Conservation (phyloP, 2,797 vertebrate species). For the Cephalopachus bancanus region DNA sequence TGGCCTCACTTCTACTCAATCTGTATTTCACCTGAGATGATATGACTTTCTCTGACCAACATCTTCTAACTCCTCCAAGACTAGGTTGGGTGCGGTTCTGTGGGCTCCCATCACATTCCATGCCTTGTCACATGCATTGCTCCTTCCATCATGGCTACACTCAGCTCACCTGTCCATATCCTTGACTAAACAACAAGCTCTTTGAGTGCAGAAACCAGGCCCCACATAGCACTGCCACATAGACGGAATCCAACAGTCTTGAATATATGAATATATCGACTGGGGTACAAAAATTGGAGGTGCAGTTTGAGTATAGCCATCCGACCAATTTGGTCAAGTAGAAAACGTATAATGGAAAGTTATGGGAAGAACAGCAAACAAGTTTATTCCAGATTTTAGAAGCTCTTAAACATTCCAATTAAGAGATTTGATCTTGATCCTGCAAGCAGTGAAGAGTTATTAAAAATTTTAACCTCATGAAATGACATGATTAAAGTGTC, state of each 20-base stretch:
- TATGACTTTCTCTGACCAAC: not conserved
- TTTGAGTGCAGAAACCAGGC: not conserved
- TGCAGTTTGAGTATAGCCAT: not conserved
- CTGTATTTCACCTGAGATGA: not conserved
- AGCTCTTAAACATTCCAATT: not conserved
- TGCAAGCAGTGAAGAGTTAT: constrained; percentile 27
- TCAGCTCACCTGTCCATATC: not conserved
- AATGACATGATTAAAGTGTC: constrained; percentile 28
- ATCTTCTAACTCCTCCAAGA: constrained; percentile 11
- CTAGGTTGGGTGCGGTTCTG: not conserved
- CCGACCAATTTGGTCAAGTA: not conserved
- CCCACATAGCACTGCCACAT: not conserved
- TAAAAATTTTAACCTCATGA: not conserved
- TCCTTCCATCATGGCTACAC: not conserved
- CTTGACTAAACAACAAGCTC: not conserved
- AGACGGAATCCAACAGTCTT: not conserved
- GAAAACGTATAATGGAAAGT: constrained; percentile 19
- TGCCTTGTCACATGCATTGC: not conserved
- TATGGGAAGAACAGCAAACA: not conserved
- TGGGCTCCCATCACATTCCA: not conserved
- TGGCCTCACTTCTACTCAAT: not conserved
- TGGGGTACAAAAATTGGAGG: not conserved
- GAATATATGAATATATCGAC: not conserved
- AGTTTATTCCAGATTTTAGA: constrained; percentile 40
- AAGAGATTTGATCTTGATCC: constrained; percentile 49